A percentile compares a stretch with the other conserved stretches of the same genome.
Conservation (phyloP, 2,888 invertebrate genomes). For the Agrochola macilenta region DNA sequence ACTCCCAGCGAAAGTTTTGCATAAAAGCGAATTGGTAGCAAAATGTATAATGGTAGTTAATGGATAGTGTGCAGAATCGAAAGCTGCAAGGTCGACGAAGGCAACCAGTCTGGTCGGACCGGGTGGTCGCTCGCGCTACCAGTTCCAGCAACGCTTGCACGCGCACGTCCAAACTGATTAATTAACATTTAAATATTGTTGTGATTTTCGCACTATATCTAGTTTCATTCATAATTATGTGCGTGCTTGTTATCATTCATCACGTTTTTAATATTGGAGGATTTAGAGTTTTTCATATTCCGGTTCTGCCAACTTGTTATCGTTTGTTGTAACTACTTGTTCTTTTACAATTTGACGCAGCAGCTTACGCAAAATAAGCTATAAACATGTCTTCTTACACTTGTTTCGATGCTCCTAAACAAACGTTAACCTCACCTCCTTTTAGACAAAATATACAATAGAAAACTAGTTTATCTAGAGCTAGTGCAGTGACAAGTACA, state of each 20-base stretch:
- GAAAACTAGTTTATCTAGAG: conserved; percentile 51
- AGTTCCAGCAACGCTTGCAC: conserved; percentile 58
- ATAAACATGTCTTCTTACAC: conserved; percentile 20
- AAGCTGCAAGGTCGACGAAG: conserved; percentile 79
- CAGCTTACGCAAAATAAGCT: conserved; percentile 10
- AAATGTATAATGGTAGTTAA: conserved; percentile 64
- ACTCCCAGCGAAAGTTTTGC: conserved; percentile 53
- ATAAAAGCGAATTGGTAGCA: conserved; percentile 72
- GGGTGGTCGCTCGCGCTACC: conserved; percentile 68
- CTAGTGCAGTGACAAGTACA: conserved; percentile 47
- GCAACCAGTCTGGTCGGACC: conserved; percentile 74
- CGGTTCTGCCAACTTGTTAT: background rate
- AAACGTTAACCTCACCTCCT: conserved; percentile 21
- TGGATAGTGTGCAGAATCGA: conserved; percentile 75
- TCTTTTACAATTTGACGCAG: conserved; percentile 5
- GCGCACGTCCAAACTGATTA: conserved; percentile 56
- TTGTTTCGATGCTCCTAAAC: conserved; percentile 17
- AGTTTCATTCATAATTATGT: conserved; percentile 47
- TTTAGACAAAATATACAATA: conserved; percentile 30
- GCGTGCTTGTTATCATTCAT: conserved; percentile 11
- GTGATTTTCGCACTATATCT: conserved; percentile 46
- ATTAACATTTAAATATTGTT: conserved; percentile 48
- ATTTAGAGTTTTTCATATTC: conserved; percentile 21
- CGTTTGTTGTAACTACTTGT: background rate
- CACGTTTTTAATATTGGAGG: conserved; percentile 31